Base-by-base conservation (phyloP, 2,888 invertebrate species). In the Beris morrisii region DNA sequence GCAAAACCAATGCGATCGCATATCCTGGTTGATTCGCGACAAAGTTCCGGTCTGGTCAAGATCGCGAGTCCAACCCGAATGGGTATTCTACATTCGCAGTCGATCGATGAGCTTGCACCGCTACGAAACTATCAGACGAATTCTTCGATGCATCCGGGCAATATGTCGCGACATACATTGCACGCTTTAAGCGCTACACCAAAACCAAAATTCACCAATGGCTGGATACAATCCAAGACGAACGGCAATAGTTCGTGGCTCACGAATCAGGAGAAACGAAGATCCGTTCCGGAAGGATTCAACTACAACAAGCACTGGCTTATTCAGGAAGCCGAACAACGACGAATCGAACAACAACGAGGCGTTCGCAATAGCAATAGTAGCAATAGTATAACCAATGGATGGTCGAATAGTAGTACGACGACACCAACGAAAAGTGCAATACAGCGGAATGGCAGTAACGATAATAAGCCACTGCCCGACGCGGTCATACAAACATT, bases 311-410 rank as follows among this genome's bases (percentile, higher is more conserved):
- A 94, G 73, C 95, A 96, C 77, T 95, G 95, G 95, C 84, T 96
- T n/a, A 88, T 93, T 76, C 83, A 95, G 88, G 95, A 96, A 78
- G 95, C 95, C 0, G 95, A 96, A 77, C 89, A 94, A 73, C 84
- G 95, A 31, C 84, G 95, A 69, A 85, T 92, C 72, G 88, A 89
- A 74, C 85, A 85, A 72, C 77, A 81, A 9, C 67, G 66, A 13
- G 65, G 66, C 44, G 31, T 61, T 22, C 32, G 58, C 44, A 50
- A 53, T 15, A 70, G 56, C 53, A 72, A 22, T 53, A 48, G 38
- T 58, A 30, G 28, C 44, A 38, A 38, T 38, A 64, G 15, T n/a
- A 64, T 66, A 54, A 66, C 58, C 45, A 71, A 70, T 63, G 71
- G 69, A 28, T 70, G 70, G 71, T 53, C 68, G 13, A 67, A 67